phyloP scores from a whole-genome alignment of 2,888 invertebrate species.

The Cephus spinipes region DNA sequence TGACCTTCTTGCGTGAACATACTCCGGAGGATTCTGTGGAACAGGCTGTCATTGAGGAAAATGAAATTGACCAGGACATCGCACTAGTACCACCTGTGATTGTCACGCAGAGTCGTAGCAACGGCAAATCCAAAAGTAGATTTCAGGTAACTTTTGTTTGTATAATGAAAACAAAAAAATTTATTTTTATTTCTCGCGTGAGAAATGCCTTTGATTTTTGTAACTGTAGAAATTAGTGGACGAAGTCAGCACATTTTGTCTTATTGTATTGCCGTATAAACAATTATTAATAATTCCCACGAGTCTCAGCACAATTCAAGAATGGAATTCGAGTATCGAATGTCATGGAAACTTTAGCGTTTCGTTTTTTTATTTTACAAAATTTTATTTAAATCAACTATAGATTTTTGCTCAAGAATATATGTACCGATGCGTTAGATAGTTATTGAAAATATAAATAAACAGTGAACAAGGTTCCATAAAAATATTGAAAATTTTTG shows the following conservation, averaged over 20 bases:
- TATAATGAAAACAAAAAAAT: no score
- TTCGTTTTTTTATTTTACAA: no score
- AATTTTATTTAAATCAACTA: no score
- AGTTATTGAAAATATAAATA: no score
- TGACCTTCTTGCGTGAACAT: constrained; percentile 18
- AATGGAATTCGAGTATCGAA: neutral
- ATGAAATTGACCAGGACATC: constrained; percentile 19
- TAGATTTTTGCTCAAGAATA: no score
- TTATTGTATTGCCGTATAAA: neutral
- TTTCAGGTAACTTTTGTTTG: constrained; percentile 9
- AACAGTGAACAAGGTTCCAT: no score
- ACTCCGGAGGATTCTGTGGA: constrained; percentile 17
- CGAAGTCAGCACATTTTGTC: neutral
- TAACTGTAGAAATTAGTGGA: neutral
- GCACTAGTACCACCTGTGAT: constrained; percentile 15
- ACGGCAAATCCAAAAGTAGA: constrained; percentile 12
- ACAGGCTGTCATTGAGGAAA: constrained; percentile 19
- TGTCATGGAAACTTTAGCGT: no score
- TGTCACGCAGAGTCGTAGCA: constrained; percentile 7
- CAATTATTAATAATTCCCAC: neutral
- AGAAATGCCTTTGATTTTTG: neutral
- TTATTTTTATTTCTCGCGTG: no score
- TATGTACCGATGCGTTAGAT: no score
- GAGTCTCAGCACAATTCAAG: neutral
- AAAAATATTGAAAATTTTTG: neutral